Percentiles rank a stretch among this genome's conserved stretches.
phyloP scores from a whole-genome alignment of 2,888 invertebrate genomes.

The Drosophila nigricruria region DNA sequence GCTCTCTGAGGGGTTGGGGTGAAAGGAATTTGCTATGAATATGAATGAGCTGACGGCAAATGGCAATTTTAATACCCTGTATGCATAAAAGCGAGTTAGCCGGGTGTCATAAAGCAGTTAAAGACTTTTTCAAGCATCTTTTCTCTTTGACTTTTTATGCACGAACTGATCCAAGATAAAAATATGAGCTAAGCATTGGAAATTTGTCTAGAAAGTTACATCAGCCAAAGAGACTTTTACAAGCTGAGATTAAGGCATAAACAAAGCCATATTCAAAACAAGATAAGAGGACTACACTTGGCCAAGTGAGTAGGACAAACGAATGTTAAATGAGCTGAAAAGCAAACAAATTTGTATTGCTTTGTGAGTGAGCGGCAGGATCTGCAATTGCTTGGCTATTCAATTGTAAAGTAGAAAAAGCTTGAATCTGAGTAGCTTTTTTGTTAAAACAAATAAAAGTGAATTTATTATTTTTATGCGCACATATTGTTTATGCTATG shows the following conservation, averaged over 20 bases:
- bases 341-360: background rate
- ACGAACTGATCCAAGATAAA: slow-evolving; percentile 8
- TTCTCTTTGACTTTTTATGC: too few relatives aligned
- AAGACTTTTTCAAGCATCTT: background rate
- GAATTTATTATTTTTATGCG: background rate
- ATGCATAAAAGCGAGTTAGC: background rate
- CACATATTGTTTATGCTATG: background rate
- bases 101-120: slow-evolving; percentile 12
- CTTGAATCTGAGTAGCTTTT: too few relatives aligned
- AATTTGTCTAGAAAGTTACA: slow-evolving; percentile 3
- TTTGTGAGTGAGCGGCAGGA: background rate
- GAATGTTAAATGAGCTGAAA: slow-evolving; percentile 9
- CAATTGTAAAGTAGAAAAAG: background rate
- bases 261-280: slow-evolving; percentile 4
- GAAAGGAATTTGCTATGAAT: slow-evolving; percentile 54
- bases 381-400: slow-evolving; percentile 1
- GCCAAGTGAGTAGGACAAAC: background rate
- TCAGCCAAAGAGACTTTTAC: background rate
- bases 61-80: slow-evolving; percentile 45
- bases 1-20: slow-evolving; percentile 1
- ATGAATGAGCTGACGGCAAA: slow-evolving; percentile 65
- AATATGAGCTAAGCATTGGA: background rate
- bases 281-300: background rate
- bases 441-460: background rate
- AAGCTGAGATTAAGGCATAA: background rate